These are phyloP conservation scores for Liposcelis brunnea DNA, from an alignment of 2,888 invertebrate species.

Conservation along the genomic window DNA sequence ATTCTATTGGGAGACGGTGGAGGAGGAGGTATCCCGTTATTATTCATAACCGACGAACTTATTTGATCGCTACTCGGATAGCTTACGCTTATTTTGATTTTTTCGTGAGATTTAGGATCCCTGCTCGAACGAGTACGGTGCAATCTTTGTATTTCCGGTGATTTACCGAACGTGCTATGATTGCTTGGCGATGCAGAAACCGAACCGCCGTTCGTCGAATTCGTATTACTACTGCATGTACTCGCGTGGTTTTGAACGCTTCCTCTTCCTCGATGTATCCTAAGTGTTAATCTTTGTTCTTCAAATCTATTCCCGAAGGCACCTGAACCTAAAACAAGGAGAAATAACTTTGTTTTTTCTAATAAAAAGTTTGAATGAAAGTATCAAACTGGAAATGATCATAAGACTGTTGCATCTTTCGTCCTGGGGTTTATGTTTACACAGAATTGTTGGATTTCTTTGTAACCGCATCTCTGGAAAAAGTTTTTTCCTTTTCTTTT, in stretches of 20 bases:
- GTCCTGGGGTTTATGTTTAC: too few relatives aligned
- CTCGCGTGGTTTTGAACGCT: conserved; percentile 32
- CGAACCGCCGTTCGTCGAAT: conserved; percentile 4
- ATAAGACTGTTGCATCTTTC: too few relatives aligned
- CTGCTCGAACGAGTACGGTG: conserved; percentile 4
- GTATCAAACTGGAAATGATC: too few relatives aligned
- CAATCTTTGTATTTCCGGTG: conserved; percentile 1
- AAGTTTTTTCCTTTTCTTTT: too few relatives aligned
- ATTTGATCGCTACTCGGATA: conserved; percentile 62
- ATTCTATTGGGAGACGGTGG: conserved; percentile 14
- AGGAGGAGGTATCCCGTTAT: conserved; percentile 13
- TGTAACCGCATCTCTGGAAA: too few relatives aligned
- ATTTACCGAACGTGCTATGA: conserved; percentile 3
- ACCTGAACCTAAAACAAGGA: conserved; percentile 32
- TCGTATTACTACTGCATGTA: conserved; percentile 22
- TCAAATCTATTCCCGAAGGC: conserved; percentile 63
- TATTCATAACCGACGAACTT: conserved; percentile 17
- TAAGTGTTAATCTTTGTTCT: conserved; percentile 74
- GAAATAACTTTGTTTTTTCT: too few relatives aligned
- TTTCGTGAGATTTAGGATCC: conserved; percentile 38
- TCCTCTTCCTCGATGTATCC: conserved; percentile 76
- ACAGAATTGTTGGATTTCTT: too few relatives aligned
- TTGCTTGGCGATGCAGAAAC: conserved; percentile 5
- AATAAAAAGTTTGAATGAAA: conserved; percentile 2
- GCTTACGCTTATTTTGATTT: conserved; percentile 71